Base-by-base conservation (phyloP, 2,113 vertebrate species). In the Rhinoderma darwinii region DNA sequence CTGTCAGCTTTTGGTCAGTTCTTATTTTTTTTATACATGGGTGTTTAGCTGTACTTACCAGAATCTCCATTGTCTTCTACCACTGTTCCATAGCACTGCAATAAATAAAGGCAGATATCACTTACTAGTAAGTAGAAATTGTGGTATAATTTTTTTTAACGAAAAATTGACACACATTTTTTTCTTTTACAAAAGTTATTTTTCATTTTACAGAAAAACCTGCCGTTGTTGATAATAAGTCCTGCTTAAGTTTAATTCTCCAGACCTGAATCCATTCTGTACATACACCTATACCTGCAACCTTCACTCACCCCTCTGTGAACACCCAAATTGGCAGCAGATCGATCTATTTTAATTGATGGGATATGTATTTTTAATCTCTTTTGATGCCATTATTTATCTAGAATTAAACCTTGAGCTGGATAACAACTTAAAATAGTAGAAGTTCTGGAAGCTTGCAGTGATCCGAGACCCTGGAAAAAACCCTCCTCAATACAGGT, bases 51-150 rank as follows among this genome's bases (percentile, higher is more conserved):
- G 10, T 66, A 41, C 84, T 86, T 74, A 81, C 85, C 78, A 32
- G 6, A 32, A 43, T 82, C 43, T 82, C 22, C 66, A 59, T 51
- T 74, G 63, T 81, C 78, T 81, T 80, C 76, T 87, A 87, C 85
- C 85, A 87, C 50, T 87, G 85, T 68, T 87, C 85, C 80, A 73
- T 35, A 56, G 85, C 85, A 74, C 85, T 87, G 54, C 14, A 86
- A 50, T 37, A 9, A 77, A 80, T 50, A 86, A 68, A 80, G 5
- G n/a, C 3, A 78, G 47, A 54, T 51, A 51, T 76, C 30, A 32
- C 14, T 76, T 76, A 75, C 10, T 43, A 76, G 27, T 76, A 17
- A 77, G 30, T 4, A 73, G 3, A 73, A 73, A 18, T 39, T 25
- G n/a, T 14, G n/a, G n/a, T n/a, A n/a, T n/a, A n/a, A n/a, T n/a